These are phyloP conservation scores for Perccottus glenii DNA, from an alignment of 2,113 vertebrate genomes.

Conservation along the genomic window DNA sequence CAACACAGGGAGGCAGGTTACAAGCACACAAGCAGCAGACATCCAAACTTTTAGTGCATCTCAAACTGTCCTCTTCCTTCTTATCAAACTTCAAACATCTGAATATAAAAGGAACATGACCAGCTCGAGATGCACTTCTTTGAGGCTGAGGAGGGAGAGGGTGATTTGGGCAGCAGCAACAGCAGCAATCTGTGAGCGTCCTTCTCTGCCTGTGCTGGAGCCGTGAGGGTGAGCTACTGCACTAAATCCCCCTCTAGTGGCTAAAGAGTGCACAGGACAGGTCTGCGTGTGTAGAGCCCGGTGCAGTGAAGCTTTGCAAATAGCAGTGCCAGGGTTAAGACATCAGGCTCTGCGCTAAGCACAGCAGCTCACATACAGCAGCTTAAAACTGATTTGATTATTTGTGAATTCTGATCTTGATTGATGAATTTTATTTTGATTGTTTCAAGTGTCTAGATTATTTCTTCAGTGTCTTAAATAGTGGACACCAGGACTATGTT, in stretches of 20 bases:
- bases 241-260: constrained; percentile 58
- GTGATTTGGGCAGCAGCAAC: constrained; percentile 60
- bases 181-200: constrained; percentile 45
- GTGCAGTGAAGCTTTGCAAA: constrained; percentile 44
- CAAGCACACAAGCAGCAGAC: constrained; percentile 51
- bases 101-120: background rate
- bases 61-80: constrained; percentile 21
- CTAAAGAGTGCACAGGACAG: constrained; percentile 8
- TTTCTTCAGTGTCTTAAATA: too few relatives aligned
- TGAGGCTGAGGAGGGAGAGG: constrained; percentile 59
- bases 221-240: constrained; percentile 26
- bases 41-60: constrained; percentile 50
- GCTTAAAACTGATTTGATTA: background rate
- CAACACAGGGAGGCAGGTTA: constrained; percentile 18
- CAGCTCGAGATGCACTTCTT: constrained; percentile 48
- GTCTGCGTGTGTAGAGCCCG: constrained; percentile 15
- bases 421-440: too few relatives aligned
- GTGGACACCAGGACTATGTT: too few relatives aligned
- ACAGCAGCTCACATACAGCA: background rate
- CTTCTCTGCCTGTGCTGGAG: constrained; percentile 29
- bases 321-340: constrained; percentile 35
- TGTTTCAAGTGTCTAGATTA: too few relatives aligned
- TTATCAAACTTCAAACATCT: background rate
- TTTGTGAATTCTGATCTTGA: too few relatives aligned
- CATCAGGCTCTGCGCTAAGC: constrained; percentile 1